Conservation (phyloP, 2,888 invertebrate genomes). For the Diaperis boleti region DNA sequence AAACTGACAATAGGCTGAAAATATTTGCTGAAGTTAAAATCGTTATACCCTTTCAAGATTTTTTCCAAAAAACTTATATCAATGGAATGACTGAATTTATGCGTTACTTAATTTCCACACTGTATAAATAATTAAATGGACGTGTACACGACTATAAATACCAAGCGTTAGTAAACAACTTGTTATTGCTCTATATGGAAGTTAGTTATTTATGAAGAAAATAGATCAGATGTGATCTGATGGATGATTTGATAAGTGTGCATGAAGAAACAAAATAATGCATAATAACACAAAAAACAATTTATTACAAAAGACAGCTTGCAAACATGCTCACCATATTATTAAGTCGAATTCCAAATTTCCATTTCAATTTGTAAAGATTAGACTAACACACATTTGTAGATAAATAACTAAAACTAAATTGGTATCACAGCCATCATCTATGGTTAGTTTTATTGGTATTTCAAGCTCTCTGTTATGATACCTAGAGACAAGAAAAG, state of each 20-base stretch:
- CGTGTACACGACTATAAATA: too few relatives aligned
- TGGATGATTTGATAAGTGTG: conserved; percentile 11
- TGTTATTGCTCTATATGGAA: not conserved
- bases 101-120: too few relatives aligned
- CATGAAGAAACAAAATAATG: conserved; percentile 26
- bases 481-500: conserved; percentile 54
- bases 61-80: too few relatives aligned
- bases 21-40: too few relatives aligned
- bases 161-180: conserved; percentile 3
- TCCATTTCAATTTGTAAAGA: conserved; percentile 54
- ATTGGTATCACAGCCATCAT: conserved; percentile 59
- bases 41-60: too few relatives aligned
- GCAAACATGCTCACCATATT: conserved; percentile 58
- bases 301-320: conserved; percentile 26
- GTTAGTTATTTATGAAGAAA: conserved; percentile 2
- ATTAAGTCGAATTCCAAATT: conserved; percentile 52
- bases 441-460: conserved; percentile 54
- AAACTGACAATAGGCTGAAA: too few relatives aligned
- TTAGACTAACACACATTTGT: conserved; percentile 39
- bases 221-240: not conserved
- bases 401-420: conserved; percentile 46
- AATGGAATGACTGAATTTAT: too few relatives aligned
- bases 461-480: conserved; percentile 54
- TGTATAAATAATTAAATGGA: too few relatives aligned
- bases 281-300: conserved; percentile 16